A percentile compares a stretch with the other conserved stretches of the same genome.
These are phyloP conservation scores for Halictus quadricinctus DNA, from an alignment of 2,888 invertebrate genomes.

Conservation along the genomic window DNA sequence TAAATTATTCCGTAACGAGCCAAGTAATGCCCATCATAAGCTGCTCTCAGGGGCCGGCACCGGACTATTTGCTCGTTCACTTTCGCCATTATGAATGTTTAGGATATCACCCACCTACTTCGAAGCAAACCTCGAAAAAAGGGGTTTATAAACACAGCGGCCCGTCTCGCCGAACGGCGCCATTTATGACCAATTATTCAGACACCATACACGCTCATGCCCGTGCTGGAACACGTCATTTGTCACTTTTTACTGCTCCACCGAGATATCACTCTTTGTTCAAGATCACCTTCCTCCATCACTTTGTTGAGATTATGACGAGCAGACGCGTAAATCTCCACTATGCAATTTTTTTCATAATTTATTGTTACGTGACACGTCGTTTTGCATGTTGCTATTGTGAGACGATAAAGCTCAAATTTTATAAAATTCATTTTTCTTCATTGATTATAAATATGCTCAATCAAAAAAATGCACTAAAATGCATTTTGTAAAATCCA, in stretches of 20 bases:
- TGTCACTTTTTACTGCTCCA: not conserved
- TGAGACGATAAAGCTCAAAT: not conserved
- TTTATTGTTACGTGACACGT: too few species aligned
- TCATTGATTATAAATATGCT: not conserved
- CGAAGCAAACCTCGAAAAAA: conserved; percentile 39
- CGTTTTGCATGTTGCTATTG: not conserved
- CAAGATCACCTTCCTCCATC: not conserved
- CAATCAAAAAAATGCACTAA: too few species aligned
- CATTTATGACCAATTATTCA: conserved; percentile 30
- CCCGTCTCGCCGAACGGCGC: conserved; percentile 6
- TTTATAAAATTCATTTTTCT: not conserved
- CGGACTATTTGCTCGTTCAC: conserved; percentile 72
- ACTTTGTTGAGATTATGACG: not conserved
- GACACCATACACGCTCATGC: not conserved
- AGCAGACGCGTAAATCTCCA: not conserved
- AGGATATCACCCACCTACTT: conserved; percentile 70
- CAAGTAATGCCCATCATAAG: conserved; percentile 82
- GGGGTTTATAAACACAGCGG: not conserved
- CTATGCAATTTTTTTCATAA: not conserved
- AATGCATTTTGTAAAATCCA: not conserved
- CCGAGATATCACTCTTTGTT: not conserved
- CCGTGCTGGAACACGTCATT: not conserved
- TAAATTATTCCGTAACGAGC: conserved; percentile 82
- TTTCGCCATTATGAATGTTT: conserved; percentile 73
- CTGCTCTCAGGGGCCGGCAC: conserved; percentile 75